These are phyloP conservation scores for Dascillus cervinus DNA, from an alignment of 2,888 invertebrate species.

Conservation along the genomic window DNA sequence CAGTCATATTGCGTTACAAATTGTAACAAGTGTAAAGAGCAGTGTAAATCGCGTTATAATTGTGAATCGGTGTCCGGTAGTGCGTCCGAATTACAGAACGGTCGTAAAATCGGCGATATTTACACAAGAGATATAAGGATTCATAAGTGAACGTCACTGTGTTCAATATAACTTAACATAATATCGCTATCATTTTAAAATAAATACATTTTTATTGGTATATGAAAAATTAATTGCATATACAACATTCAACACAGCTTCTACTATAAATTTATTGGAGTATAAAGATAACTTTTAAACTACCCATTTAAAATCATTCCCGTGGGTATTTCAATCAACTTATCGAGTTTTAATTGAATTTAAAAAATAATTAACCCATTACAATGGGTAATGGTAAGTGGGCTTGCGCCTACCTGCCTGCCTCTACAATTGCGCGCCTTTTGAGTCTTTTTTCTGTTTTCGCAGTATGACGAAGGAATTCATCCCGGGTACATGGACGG, in stretches of 20 bases:
- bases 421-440: not conserved
- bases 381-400: constrained; percentile 8
- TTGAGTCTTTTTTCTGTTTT: constrained; percentile 22
- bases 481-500: constrained; percentile 85
- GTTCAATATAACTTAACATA: too few relatives aligned
- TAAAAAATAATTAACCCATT: constrained; percentile 16
- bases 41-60: too few relatives aligned
- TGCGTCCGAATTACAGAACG: too few relatives aligned
- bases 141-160: too few relatives aligned
- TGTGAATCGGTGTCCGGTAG: too few relatives aligned
- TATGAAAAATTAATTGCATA: constrained; percentile 28
- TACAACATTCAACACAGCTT: constrained; percentile 19
- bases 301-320: constrained; percentile 18
- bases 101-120: too few relatives aligned
- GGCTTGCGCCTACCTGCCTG: constrained; percentile 9
- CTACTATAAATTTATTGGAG: constrained; percentile 23
- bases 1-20: too few relatives aligned
- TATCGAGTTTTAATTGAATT: constrained; percentile 19
- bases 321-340: constrained; percentile 25
- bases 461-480: constrained; percentile 93
- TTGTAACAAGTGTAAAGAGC: too few relatives aligned
- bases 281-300: constrained; percentile 25
- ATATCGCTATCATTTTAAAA: too few relatives aligned
- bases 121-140: too few relatives aligned
- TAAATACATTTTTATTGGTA: constrained; percentile 23